A percentile compares a stretch with the other conserved stretches of the same genome.
phyloP scores from a whole-genome alignment of 1,140 invertebrate species.

The Drosophila melanica region DNA sequence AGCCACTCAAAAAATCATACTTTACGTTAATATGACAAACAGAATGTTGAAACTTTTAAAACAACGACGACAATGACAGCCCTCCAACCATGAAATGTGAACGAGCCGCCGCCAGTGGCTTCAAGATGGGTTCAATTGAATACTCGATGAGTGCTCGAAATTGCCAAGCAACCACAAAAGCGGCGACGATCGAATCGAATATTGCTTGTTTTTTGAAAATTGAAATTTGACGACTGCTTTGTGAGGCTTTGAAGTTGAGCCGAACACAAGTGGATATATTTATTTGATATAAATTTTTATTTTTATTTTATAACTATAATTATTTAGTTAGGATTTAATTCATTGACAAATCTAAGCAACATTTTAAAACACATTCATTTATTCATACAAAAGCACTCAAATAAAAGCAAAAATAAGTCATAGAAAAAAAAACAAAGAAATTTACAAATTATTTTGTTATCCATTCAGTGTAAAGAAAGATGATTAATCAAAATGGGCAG shows the following conservation, averaged over 20 bases:
- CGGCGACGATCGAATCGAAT: not conserved
- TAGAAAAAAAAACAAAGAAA: too few species aligned
- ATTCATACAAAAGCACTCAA: too few species aligned
- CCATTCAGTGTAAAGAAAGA: too few species aligned
- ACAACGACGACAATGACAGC: constrained; percentile 38
- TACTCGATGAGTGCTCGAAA: not conserved
- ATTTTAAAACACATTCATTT: too few species aligned
- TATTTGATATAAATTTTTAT: too few species aligned
- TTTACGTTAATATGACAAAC: constrained; percentile 53
- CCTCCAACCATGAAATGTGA: constrained; percentile 24
- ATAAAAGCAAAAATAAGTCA: too few species aligned
- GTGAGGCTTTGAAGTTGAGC: constrained; percentile 31
- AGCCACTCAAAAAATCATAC: constrained; percentile 54
- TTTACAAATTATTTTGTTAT: too few species aligned
- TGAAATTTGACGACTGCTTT: constrained; percentile 35
- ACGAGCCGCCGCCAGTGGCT: constrained; percentile 18
- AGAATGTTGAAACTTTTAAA: constrained; percentile 37
- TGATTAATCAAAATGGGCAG: too few species aligned
- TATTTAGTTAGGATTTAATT: too few species aligned
- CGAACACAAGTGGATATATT: not conserved
- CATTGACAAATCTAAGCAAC: too few species aligned
- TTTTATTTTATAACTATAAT: too few species aligned
- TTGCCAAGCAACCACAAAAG: not conserved
- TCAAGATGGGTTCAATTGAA: constrained; percentile 47
- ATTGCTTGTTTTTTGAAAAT: constrained; percentile 25